phyloP scores from a whole-genome alignment of 1,140 invertebrate species.

The Scaptomyza pallida region DNA sequence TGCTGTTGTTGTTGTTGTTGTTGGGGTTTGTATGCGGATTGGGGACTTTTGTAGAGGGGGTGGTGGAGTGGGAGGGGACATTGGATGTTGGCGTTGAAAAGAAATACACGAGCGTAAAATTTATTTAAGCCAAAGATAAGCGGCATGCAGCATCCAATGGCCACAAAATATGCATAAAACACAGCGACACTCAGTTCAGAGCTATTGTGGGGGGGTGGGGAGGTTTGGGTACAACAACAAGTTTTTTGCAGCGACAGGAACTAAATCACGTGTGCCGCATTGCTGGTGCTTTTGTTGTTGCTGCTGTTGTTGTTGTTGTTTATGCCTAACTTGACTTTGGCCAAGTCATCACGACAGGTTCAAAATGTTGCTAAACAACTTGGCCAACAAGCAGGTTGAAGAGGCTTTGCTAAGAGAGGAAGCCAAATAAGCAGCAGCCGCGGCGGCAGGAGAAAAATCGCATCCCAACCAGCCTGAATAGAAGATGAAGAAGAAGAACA shows the following conservation, averaged over 20 bases:
- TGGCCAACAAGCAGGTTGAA: slow-evolving; percentile 50
- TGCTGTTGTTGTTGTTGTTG: slow-evolving; percentile 15
- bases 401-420: slow-evolving; percentile 17
- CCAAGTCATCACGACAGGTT: slow-evolving; percentile 82
- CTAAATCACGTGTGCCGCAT: slow-evolving; percentile 74
- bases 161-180: slow-evolving; percentile 69
- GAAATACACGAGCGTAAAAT: slow-evolving; percentile 82
- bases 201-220: not conserved
- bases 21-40: not conserved
- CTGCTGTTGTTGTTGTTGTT: slow-evolving; percentile 45
- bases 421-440: slow-evolving; percentile 12
- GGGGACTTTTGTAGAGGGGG: not conserved
- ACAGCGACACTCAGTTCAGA: slow-evolving; percentile 41
- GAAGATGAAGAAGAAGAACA: not conserved
- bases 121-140: slow-evolving; percentile 82
- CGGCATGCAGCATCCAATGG: slow-evolving; percentile 43
- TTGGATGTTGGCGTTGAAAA: slow-evolving; percentile 71
- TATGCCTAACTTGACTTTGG: slow-evolving; percentile 78
- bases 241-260: slow-evolving; percentile 78
- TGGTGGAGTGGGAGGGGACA: not conserved
- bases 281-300: slow-evolving; percentile 38
- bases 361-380: slow-evolving; percentile 78
- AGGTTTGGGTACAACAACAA: slow-evolving; percentile 51
- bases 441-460: not conserved
- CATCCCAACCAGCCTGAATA: not conserved